phyloP scores from a whole-genome alignment of 2,797 vertebrate species.

The Molossus molossus region DNA sequence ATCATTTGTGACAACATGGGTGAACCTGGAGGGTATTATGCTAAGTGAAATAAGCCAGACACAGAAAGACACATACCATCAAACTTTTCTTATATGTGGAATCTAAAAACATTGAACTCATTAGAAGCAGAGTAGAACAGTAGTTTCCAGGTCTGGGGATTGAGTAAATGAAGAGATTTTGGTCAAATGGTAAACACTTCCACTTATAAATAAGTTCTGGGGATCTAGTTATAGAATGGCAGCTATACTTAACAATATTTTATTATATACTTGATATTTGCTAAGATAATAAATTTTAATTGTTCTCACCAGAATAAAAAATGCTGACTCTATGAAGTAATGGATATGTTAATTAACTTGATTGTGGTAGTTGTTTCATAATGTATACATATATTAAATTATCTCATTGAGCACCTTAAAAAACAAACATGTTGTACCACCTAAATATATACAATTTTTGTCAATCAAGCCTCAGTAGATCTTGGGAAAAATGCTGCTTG shows the following conservation, averaged over 20 bases:
- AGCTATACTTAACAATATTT: background rate
- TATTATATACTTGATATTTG: background rate
- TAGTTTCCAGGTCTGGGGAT: background rate
- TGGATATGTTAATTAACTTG: background rate
- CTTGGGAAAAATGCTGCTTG: background rate
- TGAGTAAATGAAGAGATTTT: background rate
- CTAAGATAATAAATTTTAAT: background rate
- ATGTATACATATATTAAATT: background rate
- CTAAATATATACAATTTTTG: background rate
- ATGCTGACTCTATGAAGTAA: background rate
- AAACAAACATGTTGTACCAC: background rate
- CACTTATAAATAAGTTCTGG: background rate
- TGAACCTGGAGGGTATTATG: background rate
- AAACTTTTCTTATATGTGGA: background rate
- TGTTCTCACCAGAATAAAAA: slow-evolving; percentile 9
- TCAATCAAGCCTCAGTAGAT: background rate
- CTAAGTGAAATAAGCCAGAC: background rate
- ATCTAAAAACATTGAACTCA: background rate
- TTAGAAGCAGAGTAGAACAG: background rate
- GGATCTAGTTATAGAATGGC: background rate
- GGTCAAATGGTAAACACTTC: background rate
- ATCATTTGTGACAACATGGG: background rate
- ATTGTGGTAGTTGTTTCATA: background rate
- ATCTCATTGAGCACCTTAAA: background rate
- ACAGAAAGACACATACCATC: background rate